Percentiles rank a stretch among this genome's conserved stretches.
These are phyloP conservation scores for Cyprinodon variegatus DNA, from an alignment of 2,113 vertebrate genomes.

Conservation along the genomic window DNA sequence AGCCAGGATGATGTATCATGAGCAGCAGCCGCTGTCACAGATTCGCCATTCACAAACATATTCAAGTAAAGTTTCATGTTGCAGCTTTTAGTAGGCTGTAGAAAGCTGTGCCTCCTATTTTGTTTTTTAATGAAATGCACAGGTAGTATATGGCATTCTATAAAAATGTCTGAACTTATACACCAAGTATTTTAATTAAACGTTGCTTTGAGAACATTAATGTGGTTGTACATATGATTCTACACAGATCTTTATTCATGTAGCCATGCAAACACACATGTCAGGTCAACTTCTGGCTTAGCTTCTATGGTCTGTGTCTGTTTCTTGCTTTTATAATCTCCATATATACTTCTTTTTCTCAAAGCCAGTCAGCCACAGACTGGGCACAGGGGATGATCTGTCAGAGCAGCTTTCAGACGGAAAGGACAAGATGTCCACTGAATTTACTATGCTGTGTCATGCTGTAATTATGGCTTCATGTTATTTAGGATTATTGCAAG, in stretches of 20 bases:
- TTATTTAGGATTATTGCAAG: slow-evolving; percentile 44
- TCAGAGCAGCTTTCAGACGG: slow-evolving; percentile 61
- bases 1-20: slow-evolving; percentile 53
- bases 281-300: slow-evolving; percentile 35
- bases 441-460: slow-evolving; percentile 38
- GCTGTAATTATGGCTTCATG: slow-evolving; percentile 53
- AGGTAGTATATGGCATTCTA: background rate
- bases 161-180: slow-evolving; percentile 18
- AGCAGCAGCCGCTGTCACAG: slow-evolving; percentile 44
- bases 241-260: slow-evolving; percentile 17
- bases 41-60: slow-evolving; percentile 56
- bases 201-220: background rate
- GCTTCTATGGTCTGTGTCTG: slow-evolving; percentile 21
- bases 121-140: slow-evolving; percentile 21
- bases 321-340: slow-evolving; percentile 23
- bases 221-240: background rate
- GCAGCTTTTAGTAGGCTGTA: slow-evolving; percentile 19
- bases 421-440: slow-evolving; percentile 52
- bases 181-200: slow-evolving; percentile 7
- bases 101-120: slow-evolving; percentile 11
- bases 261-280: slow-evolving; percentile 15
- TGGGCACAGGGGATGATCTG: slow-evolving; percentile 57
- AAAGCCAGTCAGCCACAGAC: slow-evolving; percentile 47
- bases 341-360: slow-evolving; percentile 18
- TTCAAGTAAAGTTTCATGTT: background rate